phyloP scores from a whole-genome alignment of 1,140 invertebrate species.

The Bombus terrestris region DNA sequence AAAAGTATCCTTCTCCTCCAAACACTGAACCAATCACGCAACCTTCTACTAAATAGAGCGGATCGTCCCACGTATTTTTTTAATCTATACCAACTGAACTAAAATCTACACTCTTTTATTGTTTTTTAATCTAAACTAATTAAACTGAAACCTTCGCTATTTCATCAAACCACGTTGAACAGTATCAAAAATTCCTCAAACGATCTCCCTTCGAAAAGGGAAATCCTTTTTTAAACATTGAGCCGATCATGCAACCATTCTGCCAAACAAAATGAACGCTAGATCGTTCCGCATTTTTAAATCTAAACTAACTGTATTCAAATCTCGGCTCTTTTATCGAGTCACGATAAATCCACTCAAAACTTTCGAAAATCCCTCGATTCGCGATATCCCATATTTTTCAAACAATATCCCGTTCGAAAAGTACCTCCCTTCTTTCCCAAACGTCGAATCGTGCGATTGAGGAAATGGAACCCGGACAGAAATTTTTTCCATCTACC shows the following conservation, averaged over 20 bases:
- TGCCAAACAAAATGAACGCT: too few species aligned
- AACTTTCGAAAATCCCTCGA: background rate
- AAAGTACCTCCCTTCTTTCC: background rate
- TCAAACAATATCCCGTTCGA: background rate
- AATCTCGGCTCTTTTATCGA: too few species aligned
- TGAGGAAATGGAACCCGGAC: too few species aligned
- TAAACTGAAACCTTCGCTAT: too few species aligned
- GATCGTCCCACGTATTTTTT: background rate
- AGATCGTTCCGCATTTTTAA: background rate
- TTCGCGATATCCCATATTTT: background rate
- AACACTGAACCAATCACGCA: background rate
- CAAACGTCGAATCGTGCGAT: too few species aligned
- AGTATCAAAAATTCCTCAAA: background rate
- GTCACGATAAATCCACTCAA: too few species aligned
- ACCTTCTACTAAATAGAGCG: background rate
- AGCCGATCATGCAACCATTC: background rate
- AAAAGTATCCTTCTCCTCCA: background rate
- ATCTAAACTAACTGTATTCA: background rate
- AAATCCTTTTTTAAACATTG: background rate
- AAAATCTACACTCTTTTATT: too few species aligned
- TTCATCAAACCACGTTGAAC: too few species aligned
- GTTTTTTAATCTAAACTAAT: too few species aligned
- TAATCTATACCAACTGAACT: too few species aligned
- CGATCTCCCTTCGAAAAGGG: background rate
- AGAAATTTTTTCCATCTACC: too few species aligned